Base-by-base conservation (phyloP, 2,888 invertebrate genomes). In the Chironomus tentans region DNA sequence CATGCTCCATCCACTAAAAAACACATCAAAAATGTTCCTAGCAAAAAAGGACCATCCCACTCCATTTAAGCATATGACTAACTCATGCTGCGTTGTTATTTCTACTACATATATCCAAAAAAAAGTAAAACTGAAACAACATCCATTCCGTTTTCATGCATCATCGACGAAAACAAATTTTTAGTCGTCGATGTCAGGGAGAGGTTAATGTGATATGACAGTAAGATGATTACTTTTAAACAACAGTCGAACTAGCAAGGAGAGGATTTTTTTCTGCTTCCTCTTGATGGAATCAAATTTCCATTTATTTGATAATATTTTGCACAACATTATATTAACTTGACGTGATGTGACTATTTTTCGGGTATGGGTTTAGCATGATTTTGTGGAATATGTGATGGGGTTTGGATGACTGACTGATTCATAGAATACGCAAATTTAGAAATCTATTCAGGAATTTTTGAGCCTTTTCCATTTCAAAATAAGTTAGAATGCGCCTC, bases 171-270 rank as follows among this genome's bases (percentile, higher is more conserved):
- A 21, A 24, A 65, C 21, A 65, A 65, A 65, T 65, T 21, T n/a
- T 65, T 21, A 56, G 65, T 22, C 12, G 10, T 21, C 21, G 6
- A 62, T 18, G 22, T 18, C 10, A 65, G 3, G 21, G 65, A 68
- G 22, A 38, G 38, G 56, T 62, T 73, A 73, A 73, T 62, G 18
- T 38, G 62, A 62, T 73, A 13, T 73, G 73, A 73, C 62, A 71
- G 71, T 71, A 50, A 71, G 73, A 73, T 62, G 61, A 73, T 73
- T 70, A 70, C 70, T 70, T 70, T 70, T 50, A 48, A 47, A 48
- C 50, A 50, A 13, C 70, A 50, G 13, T n/a, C 15, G 15, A 50
- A 15, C 50, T n/a, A 56, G 56, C 56, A 56, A n/a, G 18, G 15
- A 47, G 21, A 47, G 38, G 10, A 38, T 10, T 38, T 38, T 38